Evolutionary conservation across 2,888 invertebrate species (phyloP), one percentile per base, ranked within the genome.

Genomic region (Cheilosia grossa): DNA sequence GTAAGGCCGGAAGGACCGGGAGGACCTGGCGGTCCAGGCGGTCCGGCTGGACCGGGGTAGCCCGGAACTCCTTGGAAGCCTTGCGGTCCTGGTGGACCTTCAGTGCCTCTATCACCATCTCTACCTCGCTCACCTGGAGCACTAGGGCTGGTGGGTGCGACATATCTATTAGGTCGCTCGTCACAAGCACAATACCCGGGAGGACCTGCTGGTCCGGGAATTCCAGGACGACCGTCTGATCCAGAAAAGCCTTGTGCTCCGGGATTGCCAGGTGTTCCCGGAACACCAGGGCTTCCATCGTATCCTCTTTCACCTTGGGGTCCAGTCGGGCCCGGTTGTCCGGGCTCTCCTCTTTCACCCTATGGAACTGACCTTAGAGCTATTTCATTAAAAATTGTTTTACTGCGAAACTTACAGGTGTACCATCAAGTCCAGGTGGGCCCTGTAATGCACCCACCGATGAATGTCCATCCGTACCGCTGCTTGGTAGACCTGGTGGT

Each of bases 41-140:
- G 66, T 19, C 95, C 95, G 42, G 93, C 93, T 19, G 93, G 89
- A 59, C 95, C 95, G 6, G 83, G 75, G 24, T 91, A 89, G 17
- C 94, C 94, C 9, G 92, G 89, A 15, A 89, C 56, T 13, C 91
- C 90, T 27, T 88, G 88, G 5, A 67, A 44, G 42, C 91, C 91
- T 24, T 54, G 61, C 4, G 54, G 51, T 0, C 86, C 86, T 21
- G 81, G 73, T 19, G 33, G 53, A 4, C 85, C 85, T 21, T 67
- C 72, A 15, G 30, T 13, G 4, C 86, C 87, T 27, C 70, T 77
- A 2, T 49, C 44, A 4, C 86, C 80, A 1, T 80, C 74, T 10
- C 49, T 59, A 2, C 87, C 87, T 2, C 93, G 92, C 33, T 93
- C 89, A 75, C 82, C 82, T 72, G 59, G 67, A 37, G 13, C 37